phyloP scores from a whole-genome alignment of 1,140 invertebrate species.

The Brachionus plicatilis region DNA sequence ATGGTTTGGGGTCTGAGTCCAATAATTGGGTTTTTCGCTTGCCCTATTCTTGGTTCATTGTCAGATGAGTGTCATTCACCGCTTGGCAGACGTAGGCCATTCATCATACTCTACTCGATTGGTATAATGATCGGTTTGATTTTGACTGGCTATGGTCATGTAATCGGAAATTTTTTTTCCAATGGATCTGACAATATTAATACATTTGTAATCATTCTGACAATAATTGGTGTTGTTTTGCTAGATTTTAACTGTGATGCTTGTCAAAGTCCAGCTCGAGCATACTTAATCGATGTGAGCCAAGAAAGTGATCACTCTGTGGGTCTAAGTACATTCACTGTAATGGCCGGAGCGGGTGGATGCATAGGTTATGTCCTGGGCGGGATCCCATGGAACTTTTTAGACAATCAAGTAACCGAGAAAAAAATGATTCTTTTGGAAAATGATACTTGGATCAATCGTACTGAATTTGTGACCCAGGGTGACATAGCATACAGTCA shows the following conservation, averaged over 20 bases:
- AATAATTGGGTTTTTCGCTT: constrained; percentile 78
- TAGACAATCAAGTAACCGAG: constrained; percentile 63
- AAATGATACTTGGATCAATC: neutral
- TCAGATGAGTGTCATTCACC: constrained; percentile 76
- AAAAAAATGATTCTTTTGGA: neutral
- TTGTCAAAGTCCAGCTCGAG: constrained; percentile 83
- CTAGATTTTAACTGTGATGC: constrained; percentile 92
- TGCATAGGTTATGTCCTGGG: constrained; percentile 86
- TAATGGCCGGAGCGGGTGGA: constrained; percentile 90
- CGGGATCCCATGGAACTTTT: constrained; percentile 79
- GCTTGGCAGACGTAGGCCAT: constrained; percentile 78
- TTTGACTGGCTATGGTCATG: constrained; percentile 42
- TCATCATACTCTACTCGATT: constrained; percentile 78
- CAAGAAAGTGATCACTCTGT: constrained; percentile 84
- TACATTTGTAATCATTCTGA: constrained; percentile 62
- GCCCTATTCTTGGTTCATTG: constrained; percentile 80
- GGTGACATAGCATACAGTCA: constrained; percentile 68
- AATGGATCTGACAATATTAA: neutral
- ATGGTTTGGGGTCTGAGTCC: constrained; percentile 88
- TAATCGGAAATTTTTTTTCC: neutral
- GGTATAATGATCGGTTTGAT: constrained; percentile 66
- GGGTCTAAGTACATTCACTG: constrained; percentile 86
- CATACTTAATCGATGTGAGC: constrained; percentile 85
- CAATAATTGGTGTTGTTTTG: constrained; percentile 82
- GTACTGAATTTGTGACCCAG: neutral